These are phyloP conservation scores for Turritopsis dohrnii DNA, from an alignment of 30 jellyfish, hydroid and myxozoan species.

Conservation along the genomic window DNA sequence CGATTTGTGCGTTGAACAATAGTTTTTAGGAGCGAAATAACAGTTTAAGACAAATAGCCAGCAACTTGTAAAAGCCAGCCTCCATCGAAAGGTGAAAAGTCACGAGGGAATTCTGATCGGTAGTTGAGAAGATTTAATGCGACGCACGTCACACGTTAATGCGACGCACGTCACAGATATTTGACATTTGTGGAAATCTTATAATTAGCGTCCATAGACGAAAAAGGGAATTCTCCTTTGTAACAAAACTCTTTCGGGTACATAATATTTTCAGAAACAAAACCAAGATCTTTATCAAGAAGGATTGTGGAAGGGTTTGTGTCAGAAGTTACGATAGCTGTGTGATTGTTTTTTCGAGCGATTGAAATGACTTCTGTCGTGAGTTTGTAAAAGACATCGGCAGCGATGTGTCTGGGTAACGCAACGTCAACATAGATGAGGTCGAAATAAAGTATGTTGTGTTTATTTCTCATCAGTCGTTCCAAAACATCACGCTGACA, in stretches of 20 bases:
- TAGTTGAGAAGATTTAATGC: no score
- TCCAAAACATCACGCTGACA: not conserved
- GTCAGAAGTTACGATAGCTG: not conserved
- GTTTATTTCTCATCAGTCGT: not conserved
- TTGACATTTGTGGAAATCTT: not conserved
- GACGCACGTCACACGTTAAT: no score
- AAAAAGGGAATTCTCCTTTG: not conserved
- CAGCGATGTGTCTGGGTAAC: not conserved
- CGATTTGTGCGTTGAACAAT: no score
- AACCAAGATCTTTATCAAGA: not conserved
- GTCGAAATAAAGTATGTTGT: not conserved
- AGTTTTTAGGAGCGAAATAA: no score
- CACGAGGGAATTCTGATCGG: no score
- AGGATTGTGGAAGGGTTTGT: constrained; percentile 1
- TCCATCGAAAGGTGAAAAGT: no score
- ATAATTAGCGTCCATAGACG: not conserved
- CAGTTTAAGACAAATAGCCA: no score
- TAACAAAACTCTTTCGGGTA: not conserved
- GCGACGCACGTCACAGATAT: not conserved
- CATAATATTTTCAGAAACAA: not conserved
- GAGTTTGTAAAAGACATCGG: not conserved
- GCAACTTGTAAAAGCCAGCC: no score
- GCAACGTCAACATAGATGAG: not conserved
- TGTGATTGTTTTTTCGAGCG: not conserved
- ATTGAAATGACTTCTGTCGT: not conserved